A percentile compares a stretch with the other conserved stretches of the same genome.
Evolutionary conservation across 2,888 invertebrate species (phyloP).

Genomic region (Aproaerema taeniolella): DNA sequence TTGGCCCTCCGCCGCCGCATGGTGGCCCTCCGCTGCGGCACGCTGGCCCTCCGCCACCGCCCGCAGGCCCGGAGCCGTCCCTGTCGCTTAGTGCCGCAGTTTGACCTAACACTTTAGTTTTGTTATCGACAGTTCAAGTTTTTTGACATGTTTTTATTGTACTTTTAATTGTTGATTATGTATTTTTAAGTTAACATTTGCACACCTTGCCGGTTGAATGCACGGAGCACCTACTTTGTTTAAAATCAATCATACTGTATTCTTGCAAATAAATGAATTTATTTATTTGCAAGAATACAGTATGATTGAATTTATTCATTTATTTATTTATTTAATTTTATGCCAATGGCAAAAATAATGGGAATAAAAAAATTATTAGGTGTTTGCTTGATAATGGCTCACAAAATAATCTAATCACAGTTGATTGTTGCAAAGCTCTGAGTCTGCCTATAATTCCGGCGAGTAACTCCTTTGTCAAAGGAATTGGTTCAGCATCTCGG

Average conservation of each 20-base stretch:
- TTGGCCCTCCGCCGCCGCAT: background rate
- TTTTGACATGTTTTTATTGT: too few relatives aligned
- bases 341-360: background rate
- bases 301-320: too few relatives aligned
- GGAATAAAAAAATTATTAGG: background rate
- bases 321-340: too few relatives aligned
- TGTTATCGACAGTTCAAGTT: slow-evolving; percentile 1
- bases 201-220: too few relatives aligned
- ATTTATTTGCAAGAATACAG: too few relatives aligned
- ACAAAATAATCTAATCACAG: background rate
- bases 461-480: background rate
- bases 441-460: background rate
- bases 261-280: too few relatives aligned
- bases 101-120: background rate
- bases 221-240: too few relatives aligned
- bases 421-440: background rate
- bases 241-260: too few relatives aligned
- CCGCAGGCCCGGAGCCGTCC: background rate
- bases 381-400: slow-evolving; percentile 1
- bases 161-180: too few relatives aligned
- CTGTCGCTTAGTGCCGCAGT: background rate
- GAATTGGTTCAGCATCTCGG: background rate
- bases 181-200: too few relatives aligned
- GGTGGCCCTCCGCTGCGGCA: background rate
- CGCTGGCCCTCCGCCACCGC: background rate